Base-by-base conservation (phyloP, 2,888 invertebrate species). In the Vandiemenella viatica region DNA sequence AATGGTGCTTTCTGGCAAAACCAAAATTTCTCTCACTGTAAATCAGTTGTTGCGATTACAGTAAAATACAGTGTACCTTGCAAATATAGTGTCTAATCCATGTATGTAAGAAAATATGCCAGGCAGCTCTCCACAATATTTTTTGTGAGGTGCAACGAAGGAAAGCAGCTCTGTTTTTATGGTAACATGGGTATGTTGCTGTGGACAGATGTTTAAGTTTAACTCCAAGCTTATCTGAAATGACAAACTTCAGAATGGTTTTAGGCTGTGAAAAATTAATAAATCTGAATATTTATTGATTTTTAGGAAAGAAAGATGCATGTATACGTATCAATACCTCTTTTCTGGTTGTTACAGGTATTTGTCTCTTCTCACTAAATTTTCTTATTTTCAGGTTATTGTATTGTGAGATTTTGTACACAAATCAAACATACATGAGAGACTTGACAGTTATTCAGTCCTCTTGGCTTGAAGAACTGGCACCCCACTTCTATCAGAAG, bases 401-500 rank as follows among this genome's bases (percentile, higher is more conserved):
- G 1, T 97, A 90, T 65, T 81, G 83, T 45, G 92, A 93, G 62
- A 80, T 96, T 0, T 72, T 92, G 38, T 82, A 85, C 60, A 85
- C 85, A 0, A 79, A 77, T 17, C 80, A 81, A 63, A 73, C 83
- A 0, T 93, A 80, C 62, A 96, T 98, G 84, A 73, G 84, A 43
- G 92, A 96, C 46, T 62, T 97, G 49, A 89, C 90, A 47, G 85
- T 82, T 1, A 84, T 97, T 44, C 73, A 88, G 49, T 80, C 85
- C 15, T 77, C 81, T 38, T 96, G 95, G 95, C 70, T 98, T 16
- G 69, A 85, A 45, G 92, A 97, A 63, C 65, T 93, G 26, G 97
- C 96, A 0, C 91, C 95, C 0, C 95, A 98, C 67, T 98, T 90
- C 66, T 98, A 93, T 64, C 77, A 79, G 55, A 80, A 76, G 58